Evolutionary conservation across 1,140 invertebrate genomes (phyloP), one percentile per base, ranked within the genome.

Genomic region (Brachionus rubens): DNA sequence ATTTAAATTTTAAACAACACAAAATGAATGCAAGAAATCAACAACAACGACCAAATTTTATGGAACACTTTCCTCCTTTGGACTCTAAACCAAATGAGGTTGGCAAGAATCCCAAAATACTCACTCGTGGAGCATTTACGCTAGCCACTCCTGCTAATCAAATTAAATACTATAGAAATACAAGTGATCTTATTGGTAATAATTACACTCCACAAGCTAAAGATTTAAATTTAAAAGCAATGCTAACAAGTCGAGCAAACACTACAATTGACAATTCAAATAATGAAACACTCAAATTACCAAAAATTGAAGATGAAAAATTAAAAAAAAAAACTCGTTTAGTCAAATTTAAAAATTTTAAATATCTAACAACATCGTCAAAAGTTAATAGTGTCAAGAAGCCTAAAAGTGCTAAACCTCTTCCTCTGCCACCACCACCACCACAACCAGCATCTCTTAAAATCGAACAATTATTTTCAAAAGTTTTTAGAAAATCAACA

Each of bases 121-220:
- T 65, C 0, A 65, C 14, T 46, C 59, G 59, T 50, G 68, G 50
- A 10, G 68, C 83, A 77, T 84, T 83, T 81, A 85, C 84, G 12
- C 75, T 81, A 36, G 84, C 83, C 70, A 80, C 83, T 40, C 84
- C 84, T 36, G 83, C 81, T 75, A 84, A 85, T 77, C 83, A 84
- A 78, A 78, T 83, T 54, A 83, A 82, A 78, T 81, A 79, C 76
- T 80, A 82, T 78, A 82, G 86, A 14, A 88, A 87, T 77, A 89
- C 89, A 3, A 87, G 85, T 46, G 89, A 91, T 82, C 87, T 86
- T 41, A 89, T 89, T 59, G 89, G 86, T 52, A 87, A 84, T 78
- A 84, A 83, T 76, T 89, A 87, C 78, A 88, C 87, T 3, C 88
- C 88, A 16, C 79, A 82, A 59, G 85, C 86, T 0, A 83, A 84